These are phyloP conservation scores for Cryptocheilus praepositus DNA, from an alignment of 2,888 invertebrate genomes.

Conservation along the genomic window DNA sequence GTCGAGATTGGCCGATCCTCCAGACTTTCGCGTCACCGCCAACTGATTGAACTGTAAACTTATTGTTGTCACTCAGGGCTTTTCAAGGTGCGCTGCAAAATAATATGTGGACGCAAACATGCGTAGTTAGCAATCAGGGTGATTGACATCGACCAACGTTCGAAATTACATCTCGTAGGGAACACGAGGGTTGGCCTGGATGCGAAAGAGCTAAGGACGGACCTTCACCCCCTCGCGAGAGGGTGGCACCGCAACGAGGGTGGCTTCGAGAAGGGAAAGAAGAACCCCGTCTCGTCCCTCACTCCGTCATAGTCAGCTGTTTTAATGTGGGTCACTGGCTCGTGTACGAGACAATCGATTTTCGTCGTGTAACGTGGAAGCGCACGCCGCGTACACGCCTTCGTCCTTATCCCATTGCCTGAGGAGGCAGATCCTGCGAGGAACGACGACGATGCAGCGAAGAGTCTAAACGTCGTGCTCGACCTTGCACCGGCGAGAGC, in stretches of 20 bases:
- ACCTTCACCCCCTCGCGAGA: slow-evolving; percentile 4
- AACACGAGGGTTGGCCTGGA: slow-evolving; percentile 20
- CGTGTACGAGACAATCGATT: slow-evolving; percentile 61
- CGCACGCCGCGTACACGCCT: background rate
- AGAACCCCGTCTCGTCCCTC: slow-evolving; percentile 23
- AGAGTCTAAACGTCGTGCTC: no score
- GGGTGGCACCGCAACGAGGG: slow-evolving; percentile 35
- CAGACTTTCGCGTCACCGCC: background rate
- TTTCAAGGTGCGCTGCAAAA: no score
- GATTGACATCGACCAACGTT: no score
- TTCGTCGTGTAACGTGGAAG: slow-evolving; percentile 29
- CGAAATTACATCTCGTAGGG: no score
- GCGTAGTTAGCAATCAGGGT: no score
- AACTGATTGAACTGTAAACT: no score
- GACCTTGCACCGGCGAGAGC: no score
- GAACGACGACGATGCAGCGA: no score
- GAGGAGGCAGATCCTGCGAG: no score
- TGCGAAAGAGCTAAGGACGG: slow-evolving; percentile 30
- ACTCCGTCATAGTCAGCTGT: slow-evolving; percentile 62
- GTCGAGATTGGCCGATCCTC: background rate
- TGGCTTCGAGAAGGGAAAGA: slow-evolving; percentile 46
- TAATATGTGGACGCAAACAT: no score
- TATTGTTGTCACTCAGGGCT: no score
- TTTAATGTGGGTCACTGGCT: slow-evolving; percentile 68
- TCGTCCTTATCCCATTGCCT: no score